Conservation (phyloP, 1,140 invertebrate species). For the Zaprionus nigranus region DNA sequence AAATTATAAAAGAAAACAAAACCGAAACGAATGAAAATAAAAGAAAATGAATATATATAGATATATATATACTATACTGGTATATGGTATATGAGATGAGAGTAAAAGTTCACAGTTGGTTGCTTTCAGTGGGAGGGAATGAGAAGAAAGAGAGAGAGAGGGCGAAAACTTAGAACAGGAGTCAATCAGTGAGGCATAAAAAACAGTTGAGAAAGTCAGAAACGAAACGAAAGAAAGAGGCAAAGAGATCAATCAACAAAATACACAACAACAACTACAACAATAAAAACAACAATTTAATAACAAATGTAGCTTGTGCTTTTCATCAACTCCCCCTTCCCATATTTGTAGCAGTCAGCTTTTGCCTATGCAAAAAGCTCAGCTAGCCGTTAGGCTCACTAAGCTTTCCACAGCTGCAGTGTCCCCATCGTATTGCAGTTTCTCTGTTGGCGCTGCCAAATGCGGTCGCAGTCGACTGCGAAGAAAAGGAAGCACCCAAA, state of each 20-base stretch:
- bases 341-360: constrained; percentile 2
- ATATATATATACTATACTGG: constrained; percentile 24
- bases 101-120: constrained; percentile 54
- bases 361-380: constrained; percentile 16
- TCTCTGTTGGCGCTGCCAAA: constrained; percentile 37
- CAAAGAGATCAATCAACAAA: constrained; percentile 75
- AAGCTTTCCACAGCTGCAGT: constrained; percentile 25
- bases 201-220: constrained; percentile 38
- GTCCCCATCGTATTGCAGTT: constrained; percentile 49
- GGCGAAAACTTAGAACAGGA: constrained; percentile 7
- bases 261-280: constrained; percentile 59
- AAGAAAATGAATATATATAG: constrained; percentile 67
- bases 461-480: constrained; percentile 60
- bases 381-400: neutral
- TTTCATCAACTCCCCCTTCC: neutral
- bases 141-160: neutral
- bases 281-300: constrained; percentile 53
- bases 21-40: constrained; percentile 50
- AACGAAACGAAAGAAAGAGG: constrained; percentile 52
- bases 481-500: constrained; percentile 46
- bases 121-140: constrained; percentile 38
- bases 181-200: constrained; percentile 18
- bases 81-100: constrained; percentile 26
- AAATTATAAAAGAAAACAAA: constrained; percentile 53
- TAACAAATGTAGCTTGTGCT: constrained; percentile 7